A percentile compares a stretch with the other conserved stretches of the same genome.
These are phyloP conservation scores for Dysmachus trigonus DNA, from an alignment of 2,888 invertebrate species.

Conservation along the genomic window DNA sequence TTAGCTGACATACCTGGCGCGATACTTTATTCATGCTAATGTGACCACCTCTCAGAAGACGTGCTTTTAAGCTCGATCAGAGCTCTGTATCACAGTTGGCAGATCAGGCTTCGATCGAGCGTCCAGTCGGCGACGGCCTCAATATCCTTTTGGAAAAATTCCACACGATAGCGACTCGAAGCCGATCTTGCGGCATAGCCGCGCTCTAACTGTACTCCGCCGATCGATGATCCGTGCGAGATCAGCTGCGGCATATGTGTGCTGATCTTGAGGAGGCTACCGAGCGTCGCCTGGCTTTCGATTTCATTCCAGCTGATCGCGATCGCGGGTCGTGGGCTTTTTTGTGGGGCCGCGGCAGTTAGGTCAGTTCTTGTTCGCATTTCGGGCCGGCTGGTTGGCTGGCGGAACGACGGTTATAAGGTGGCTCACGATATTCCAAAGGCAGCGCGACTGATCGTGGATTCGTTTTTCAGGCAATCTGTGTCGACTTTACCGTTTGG, in stretches of 20 bases:
- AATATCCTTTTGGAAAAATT: not conserved
- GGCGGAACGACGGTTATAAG: slow-evolving; percentile 6
- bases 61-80: not conserved
- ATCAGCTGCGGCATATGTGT: not conserved
- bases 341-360: slow-evolving; percentile 4
- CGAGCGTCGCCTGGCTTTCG: slow-evolving; percentile 4
- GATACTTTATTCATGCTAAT: not conserved
- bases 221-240: not conserved
- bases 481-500: not conserved
- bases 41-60: not conserved
- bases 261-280: not conserved
- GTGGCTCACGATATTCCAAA: not conserved
- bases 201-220: not conserved
- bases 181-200: not conserved
- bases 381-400: slow-evolving; percentile 15
- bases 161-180: not conserved
- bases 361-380: slow-evolving; percentile 34
- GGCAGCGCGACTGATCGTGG: not conserved
- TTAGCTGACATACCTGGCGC: not conserved
- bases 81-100: no score
- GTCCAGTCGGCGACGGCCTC: not conserved
- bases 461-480: not conserved
- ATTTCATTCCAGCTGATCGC: slow-evolving; percentile 37
- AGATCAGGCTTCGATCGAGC: not conserved
- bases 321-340: slow-evolving; percentile 9